phyloP scores from a whole-genome alignment of 2,797 vertebrate species.

The Muraenolepis orangiensis region DNA sequence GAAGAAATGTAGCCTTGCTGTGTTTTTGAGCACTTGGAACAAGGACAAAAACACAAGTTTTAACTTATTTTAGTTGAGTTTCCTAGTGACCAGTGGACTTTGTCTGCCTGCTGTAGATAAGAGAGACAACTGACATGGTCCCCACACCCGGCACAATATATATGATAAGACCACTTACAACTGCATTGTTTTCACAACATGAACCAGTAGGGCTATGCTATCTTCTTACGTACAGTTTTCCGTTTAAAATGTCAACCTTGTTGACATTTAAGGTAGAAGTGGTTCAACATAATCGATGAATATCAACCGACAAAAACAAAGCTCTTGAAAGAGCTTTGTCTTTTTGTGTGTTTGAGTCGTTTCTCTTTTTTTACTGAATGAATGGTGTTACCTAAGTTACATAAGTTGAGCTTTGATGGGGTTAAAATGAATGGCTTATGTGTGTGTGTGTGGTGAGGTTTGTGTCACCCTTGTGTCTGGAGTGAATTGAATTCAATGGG shows the following conservation, averaged over 20 bases:
- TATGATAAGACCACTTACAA: neutral
- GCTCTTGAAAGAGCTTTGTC: no score
- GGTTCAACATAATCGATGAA: no score
- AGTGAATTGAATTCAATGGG: slow-evolving; percentile 1
- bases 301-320: no score
- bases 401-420: neutral
- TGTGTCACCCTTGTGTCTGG: neutral
- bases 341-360: no score
- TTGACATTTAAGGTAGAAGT: no score
- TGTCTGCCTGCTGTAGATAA: neutral
- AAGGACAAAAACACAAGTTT: neutral
- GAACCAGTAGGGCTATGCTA: neutral
- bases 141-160: neutral
- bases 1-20: neutral
- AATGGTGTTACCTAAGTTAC: no score
- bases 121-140: neutral
- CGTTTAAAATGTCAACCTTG: neutral
- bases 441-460: neutral
- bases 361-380: no score
- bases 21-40: no score
- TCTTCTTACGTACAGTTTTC: neutral
- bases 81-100: neutral
- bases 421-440: neutral
- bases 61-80: neutral
- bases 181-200: neutral